Percentiles rank a stretch among this genome's conserved stretches.
These are phyloP conservation scores for Coptotermes formosanus DNA, from an alignment of 1,140 invertebrate genomes.

Conservation along the genomic window DNA sequence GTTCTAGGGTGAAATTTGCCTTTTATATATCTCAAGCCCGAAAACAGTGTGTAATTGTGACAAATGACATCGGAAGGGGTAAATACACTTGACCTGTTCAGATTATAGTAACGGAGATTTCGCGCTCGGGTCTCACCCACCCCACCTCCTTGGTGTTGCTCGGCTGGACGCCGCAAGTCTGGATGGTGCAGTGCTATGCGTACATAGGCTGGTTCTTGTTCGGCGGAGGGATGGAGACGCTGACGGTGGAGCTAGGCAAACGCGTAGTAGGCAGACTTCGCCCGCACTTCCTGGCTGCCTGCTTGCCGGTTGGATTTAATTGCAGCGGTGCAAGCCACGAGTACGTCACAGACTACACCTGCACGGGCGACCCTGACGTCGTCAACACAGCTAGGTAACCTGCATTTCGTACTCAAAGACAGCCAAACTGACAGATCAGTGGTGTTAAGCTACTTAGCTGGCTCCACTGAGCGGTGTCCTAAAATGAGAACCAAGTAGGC, in stretches of 20 bases:
- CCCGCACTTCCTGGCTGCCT: constrained; percentile 86
- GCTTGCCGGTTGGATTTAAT: constrained; percentile 50
- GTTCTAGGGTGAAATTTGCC: too few species aligned
- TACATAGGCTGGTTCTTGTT: neutral
- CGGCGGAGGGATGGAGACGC: neutral
- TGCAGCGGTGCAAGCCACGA: constrained; percentile 51
- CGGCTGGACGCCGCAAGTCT: neutral
- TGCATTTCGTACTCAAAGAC: neutral
- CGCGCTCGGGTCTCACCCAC: neutral
- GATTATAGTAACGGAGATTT: neutral
- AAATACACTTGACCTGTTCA: neutral
- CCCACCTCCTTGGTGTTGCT: neutral
- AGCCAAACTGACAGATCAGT: neutral
- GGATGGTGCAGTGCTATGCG: constrained; percentile 9
- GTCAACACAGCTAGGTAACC: constrained; percentile 41
- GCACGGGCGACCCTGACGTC: constrained; percentile 40
- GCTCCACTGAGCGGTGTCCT: too few species aligned
- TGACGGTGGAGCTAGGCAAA: constrained; percentile 74
- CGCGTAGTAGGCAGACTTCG: constrained; percentile 87
- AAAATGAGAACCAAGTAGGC: too few species aligned
- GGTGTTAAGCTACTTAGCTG: too few species aligned
- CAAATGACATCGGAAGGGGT: too few species aligned
- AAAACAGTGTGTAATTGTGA: too few species aligned
- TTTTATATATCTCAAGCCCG: too few species aligned
- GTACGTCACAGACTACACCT: constrained; percentile 49